These are phyloP conservation scores for Spongilla lacustris DNA, from an alignment of 37 sponge, comb jelly and placozoan genomes.

Conservation along the genomic window DNA sequence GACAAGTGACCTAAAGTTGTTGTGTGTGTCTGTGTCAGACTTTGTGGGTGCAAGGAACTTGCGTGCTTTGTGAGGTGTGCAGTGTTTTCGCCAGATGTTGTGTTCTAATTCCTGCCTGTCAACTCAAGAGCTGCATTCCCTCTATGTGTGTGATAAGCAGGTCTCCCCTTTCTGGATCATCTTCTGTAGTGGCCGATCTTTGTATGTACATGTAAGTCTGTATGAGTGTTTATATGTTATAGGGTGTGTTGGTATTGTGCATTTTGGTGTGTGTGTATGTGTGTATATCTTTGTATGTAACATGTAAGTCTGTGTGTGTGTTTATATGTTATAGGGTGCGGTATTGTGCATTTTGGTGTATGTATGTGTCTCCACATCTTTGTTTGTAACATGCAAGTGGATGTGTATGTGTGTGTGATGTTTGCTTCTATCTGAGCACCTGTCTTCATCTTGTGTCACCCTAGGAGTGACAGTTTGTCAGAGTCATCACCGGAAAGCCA, in stretches of 20 bases:
- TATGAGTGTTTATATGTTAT: background rate
- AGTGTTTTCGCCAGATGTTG: background rate
- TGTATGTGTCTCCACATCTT: too few species aligned
- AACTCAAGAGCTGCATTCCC: background rate
- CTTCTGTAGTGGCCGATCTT: background rate
- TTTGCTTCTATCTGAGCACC: background rate
- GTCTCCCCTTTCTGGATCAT: background rate
- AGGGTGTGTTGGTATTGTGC: background rate
- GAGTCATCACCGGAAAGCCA: background rate
- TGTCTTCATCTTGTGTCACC: background rate
- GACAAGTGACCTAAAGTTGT: too few species aligned
- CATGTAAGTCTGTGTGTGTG: background rate
- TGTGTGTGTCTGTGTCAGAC: background rate
- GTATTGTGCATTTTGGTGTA: background rate
- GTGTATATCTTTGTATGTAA: too few species aligned
- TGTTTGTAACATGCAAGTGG: too few species aligned
- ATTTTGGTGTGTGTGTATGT: slow-evolving; percentile 12
- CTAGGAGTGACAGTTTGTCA: background rate
- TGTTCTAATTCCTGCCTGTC: too few species aligned
- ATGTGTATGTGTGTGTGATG: background rate
- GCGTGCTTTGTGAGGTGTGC: too few species aligned
- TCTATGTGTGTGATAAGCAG: background rate
- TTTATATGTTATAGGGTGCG: background rate
- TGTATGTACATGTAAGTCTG: background rate
- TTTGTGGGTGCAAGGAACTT: too few species aligned